Evolutionary conservation across 2,888 invertebrate species (phyloP).

Genomic region (Himalopsyche anomala): DNA sequence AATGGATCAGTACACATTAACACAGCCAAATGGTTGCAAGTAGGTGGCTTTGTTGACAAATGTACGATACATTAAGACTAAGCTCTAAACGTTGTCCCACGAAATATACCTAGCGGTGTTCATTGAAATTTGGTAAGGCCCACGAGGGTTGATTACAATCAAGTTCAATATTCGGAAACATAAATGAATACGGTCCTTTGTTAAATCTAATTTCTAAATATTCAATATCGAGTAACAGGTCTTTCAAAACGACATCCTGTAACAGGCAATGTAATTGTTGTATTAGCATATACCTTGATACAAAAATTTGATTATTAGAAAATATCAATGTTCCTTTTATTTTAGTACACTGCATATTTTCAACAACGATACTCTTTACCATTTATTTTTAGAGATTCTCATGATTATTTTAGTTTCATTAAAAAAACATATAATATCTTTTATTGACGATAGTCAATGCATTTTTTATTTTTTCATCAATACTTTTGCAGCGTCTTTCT

Average conservation of each 20-base stretch:
- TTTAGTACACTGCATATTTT: no score
- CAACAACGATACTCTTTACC: no score
- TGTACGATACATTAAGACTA: conserved; percentile 43
- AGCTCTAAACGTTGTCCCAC: conserved; percentile 35
- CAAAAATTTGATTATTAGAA: no score
- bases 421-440: no score
- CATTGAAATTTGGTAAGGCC: conserved; percentile 35
- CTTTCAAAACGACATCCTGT: background rate
- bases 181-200: conserved; percentile 5
- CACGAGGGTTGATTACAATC: conserved; percentile 33
- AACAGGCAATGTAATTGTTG: no score
- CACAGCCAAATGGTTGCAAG: conserved; percentile 46
- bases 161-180: conserved; percentile 28
- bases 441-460: no score
- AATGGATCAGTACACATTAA: conserved; percentile 43
- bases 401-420: no score
- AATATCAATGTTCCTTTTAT: no score
- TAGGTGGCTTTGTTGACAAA: conserved; percentile 34
- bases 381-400: no score
- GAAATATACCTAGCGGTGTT: conserved; percentile 19
- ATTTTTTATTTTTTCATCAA: no score
- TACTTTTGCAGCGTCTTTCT: no score
- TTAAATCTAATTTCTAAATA: background rate
- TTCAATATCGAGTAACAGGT: background rate
- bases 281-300: no score